phyloP scores from a whole-genome alignment of 1,140 invertebrate species.

The Papilio xuthus region DNA sequence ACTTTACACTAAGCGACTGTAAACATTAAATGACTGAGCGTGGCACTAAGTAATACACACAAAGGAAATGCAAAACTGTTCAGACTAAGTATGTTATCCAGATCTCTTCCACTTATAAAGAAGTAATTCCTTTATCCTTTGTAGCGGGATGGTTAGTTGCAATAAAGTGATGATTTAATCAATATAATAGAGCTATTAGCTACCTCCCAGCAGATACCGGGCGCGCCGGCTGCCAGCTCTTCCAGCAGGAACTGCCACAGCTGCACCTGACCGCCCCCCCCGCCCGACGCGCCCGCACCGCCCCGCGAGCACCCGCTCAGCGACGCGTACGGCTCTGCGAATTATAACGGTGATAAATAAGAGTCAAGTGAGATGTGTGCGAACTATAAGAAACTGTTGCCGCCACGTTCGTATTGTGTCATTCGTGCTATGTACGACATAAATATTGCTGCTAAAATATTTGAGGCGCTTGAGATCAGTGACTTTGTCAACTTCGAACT shows the following conservation, averaged over 20 bases:
- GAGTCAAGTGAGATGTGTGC: too few species aligned
- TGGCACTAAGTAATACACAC: too few species aligned
- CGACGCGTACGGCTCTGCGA: slow-evolving; percentile 65
- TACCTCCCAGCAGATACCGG: slow-evolving; percentile 92
- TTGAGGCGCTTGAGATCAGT: neutral
- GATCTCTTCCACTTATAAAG: too few species aligned
- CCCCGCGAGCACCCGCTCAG: slow-evolving; percentile 57
- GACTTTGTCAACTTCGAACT: neutral
- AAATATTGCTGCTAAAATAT: neutral
- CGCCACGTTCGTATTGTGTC: too few species aligned
- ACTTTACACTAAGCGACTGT: too few species aligned
- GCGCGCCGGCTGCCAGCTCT: slow-evolving; percentile 91
- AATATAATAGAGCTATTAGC: neutral
- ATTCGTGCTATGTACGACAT: neutral
- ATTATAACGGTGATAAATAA: neutral
- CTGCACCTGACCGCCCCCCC: slow-evolving; percentile 89
- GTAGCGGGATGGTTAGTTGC: neutral
- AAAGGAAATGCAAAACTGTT: neutral
- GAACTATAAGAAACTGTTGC: too few species aligned
- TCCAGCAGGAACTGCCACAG: slow-evolving; percentile 98
- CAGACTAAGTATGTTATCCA: neutral
- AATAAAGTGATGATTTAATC: slow-evolving; percentile 27
- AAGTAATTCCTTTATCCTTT: too few species aligned
- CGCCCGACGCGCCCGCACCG: slow-evolving; percentile 42
- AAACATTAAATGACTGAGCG: too few species aligned